These are phyloP conservation scores for Danio albolineatus DNA, from an alignment of 2,797 vertebrate species.

Conservation along the genomic window DNA sequence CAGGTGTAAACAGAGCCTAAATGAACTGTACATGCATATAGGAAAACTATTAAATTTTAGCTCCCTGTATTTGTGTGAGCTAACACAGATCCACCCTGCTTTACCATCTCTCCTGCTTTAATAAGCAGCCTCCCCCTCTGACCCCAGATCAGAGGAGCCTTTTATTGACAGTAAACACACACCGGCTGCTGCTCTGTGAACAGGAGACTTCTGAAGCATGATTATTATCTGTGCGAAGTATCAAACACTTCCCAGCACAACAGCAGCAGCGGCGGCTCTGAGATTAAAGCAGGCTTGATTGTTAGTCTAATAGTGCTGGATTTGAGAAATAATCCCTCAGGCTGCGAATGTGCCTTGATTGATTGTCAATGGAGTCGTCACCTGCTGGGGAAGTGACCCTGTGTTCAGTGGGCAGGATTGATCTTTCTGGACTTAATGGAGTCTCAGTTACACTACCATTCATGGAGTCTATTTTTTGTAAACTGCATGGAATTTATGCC, in stretches of 20 bases:
- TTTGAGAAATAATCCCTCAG: conserved; percentile 50
- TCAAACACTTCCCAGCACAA: conserved; percentile 66
- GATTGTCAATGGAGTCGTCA: conserved; percentile 26
- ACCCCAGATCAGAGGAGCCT: conserved; percentile 65
- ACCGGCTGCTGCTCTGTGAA: conserved; percentile 37
- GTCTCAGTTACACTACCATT: too few relatives aligned
- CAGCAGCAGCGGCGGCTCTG: conserved; percentile 67
- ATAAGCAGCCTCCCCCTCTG: conserved; percentile 67
- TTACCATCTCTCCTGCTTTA: conserved; percentile 61
- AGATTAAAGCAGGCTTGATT: conserved; percentile 76
- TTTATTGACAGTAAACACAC: conserved; percentile 72
- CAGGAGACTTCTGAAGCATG: conserved; percentile 29
- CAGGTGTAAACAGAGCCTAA: not conserved
- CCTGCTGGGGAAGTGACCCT: conserved; percentile 15
- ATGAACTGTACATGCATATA: not conserved
- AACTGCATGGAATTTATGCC: too few relatives aligned
- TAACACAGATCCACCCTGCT: conserved; percentile 65
- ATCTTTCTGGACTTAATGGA: not conserved
- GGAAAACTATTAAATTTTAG: too few relatives aligned
- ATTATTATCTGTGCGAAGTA: conserved; percentile 24
- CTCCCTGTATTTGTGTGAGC: not conserved
- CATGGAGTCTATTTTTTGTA: too few relatives aligned
- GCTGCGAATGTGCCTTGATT: conserved; percentile 31
- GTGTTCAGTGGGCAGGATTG: not conserved
- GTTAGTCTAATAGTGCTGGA: conserved; percentile 68